Percentiles rank a stretch among this genome's conserved stretches.
These are phyloP conservation scores for Cyclopterus lumpus DNA, from an alignment of 2,797 vertebrate species.

Conservation along the genomic window DNA sequence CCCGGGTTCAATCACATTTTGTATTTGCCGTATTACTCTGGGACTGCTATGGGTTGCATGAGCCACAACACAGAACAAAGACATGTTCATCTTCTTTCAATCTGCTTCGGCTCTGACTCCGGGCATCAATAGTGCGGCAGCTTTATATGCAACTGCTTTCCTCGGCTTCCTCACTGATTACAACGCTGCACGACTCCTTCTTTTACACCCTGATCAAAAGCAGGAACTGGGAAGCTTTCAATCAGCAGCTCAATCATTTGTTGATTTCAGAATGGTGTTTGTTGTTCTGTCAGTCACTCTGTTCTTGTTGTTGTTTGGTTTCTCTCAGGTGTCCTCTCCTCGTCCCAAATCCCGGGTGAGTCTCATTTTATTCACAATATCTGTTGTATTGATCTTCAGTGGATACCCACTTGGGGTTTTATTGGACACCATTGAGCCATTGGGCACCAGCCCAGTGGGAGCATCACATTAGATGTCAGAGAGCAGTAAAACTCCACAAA, in stretches of 20 bases:
- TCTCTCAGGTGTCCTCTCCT: conserved; percentile 83
- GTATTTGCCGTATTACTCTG: neutral
- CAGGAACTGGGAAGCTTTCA: neutral
- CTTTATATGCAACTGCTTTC: neutral
- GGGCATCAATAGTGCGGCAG: conserved; percentile 8
- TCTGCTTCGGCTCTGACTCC: conserved; percentile 4
- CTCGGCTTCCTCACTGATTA: conserved; percentile 19
- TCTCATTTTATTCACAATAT: conserved; percentile 36
- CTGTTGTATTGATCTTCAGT: neutral
- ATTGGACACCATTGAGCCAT: neutral
- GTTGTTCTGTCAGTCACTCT: conserved; percentile 51
- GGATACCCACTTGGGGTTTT: neutral
- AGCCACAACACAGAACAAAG: conserved; percentile 5
- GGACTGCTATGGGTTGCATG: neutral
- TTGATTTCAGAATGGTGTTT: conserved; percentile 9
- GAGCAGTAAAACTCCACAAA: too few relatives aligned
- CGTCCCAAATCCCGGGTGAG: conserved; percentile 87
- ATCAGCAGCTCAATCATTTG: conserved; percentile 19
- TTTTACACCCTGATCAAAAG: conserved; percentile 22
- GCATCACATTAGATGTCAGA: neutral
- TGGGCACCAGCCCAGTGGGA: neutral
- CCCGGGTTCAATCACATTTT: neutral
- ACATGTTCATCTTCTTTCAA: conserved; percentile 3
- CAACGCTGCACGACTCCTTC: conserved; percentile 9
- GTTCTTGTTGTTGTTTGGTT: conserved; percentile 50